These are phyloP conservation scores for Hippoglossus hippoglossus DNA, from an alignment of 2,797 vertebrate species.

Conservation along the genomic window DNA sequence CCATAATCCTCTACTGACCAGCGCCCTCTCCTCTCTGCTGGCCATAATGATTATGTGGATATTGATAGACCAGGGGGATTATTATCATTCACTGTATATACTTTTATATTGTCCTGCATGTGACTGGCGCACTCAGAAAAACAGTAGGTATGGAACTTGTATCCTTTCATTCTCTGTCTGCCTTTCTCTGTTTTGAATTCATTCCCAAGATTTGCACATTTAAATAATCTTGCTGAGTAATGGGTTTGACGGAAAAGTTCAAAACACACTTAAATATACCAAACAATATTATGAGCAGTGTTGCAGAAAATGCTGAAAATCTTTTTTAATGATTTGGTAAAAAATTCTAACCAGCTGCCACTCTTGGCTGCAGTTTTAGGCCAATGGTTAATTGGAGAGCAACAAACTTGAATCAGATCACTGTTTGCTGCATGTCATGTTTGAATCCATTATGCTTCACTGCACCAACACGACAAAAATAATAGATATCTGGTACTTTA, in stretches of 20 bases:
- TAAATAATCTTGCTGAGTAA: constrained; percentile 24
- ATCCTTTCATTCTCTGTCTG: constrained; percentile 5
- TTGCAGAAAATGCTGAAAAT: background rate
- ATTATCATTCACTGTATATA: constrained; percentile 79
- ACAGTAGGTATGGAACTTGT: constrained; percentile 46
- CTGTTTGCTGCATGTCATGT: background rate
- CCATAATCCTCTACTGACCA: constrained; percentile 83
- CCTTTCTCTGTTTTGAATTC: background rate
- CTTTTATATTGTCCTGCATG: constrained; percentile 73
- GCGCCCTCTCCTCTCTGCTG: constrained; percentile 75
- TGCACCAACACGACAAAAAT: background rate
- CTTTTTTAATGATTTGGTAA: background rate
- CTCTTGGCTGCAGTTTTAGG: constrained; percentile 18
- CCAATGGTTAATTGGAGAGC: constrained; percentile 38
- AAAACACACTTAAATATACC: background rate
- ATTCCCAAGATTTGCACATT: constrained; percentile 8
- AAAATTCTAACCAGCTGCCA: constrained; percentile 26
- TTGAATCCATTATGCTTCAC: background rate
- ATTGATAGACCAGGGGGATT: constrained; percentile 83
- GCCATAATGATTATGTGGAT: constrained; percentile 81
- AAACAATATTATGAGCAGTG: no score
- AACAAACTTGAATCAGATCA: constrained; percentile 37
- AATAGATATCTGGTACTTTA: no score
- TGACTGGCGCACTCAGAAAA: constrained; percentile 61
- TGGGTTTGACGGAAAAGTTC: constrained; percentile 1